These are phyloP conservation scores for Nematolebias whitei DNA, from an alignment of 2,113 vertebrate genomes.

Conservation along the genomic window DNA sequence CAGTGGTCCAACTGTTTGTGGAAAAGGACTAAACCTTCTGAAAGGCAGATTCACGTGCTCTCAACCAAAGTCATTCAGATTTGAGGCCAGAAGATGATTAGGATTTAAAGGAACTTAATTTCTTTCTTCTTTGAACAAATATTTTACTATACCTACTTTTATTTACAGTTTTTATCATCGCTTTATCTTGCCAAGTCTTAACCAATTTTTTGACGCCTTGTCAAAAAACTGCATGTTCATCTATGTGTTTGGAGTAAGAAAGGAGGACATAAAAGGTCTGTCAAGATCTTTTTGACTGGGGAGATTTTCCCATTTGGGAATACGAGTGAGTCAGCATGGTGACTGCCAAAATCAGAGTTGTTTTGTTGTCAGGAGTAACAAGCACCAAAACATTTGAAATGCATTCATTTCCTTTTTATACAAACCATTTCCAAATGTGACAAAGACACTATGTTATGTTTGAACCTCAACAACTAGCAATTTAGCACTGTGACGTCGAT, in stretches of 20 bases:
- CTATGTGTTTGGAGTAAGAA: slow-evolving; percentile 17
- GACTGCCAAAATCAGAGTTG: slow-evolving; percentile 36
- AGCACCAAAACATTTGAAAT: slow-evolving; percentile 45
- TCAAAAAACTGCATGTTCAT: slow-evolving; percentile 27
- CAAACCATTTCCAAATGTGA: slow-evolving; percentile 25
- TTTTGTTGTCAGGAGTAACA: slow-evolving; percentile 63
- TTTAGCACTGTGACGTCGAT: neutral
- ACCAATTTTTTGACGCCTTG: no score
- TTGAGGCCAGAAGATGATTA: slow-evolving; percentile 17
- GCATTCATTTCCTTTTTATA: slow-evolving; percentile 27
- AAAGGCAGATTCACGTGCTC: slow-evolving; percentile 44
- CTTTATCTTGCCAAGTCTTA: slow-evolving; percentile 7
- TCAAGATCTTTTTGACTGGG: slow-evolving; percentile 2
- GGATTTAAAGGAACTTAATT: slow-evolving; percentile 27
- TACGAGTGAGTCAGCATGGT: slow-evolving; percentile 29
- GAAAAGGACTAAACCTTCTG: slow-evolving; percentile 11
- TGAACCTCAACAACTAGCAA: neutral
- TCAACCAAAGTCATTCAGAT: slow-evolving; percentile 34
- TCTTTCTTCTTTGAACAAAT: neutral
- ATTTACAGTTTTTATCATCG: slow-evolving; percentile 2
- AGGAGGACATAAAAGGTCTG: slow-evolving; percentile 4
- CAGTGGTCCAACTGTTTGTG: slow-evolving; percentile 11
- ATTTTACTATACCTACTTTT: neutral
- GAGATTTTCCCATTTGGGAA: slow-evolving; percentile 23
- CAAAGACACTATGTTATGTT: neutral